Evolutionary conservation across 2,113 vertebrate species (phyloP).

Genomic region (Progne subis): DNA sequence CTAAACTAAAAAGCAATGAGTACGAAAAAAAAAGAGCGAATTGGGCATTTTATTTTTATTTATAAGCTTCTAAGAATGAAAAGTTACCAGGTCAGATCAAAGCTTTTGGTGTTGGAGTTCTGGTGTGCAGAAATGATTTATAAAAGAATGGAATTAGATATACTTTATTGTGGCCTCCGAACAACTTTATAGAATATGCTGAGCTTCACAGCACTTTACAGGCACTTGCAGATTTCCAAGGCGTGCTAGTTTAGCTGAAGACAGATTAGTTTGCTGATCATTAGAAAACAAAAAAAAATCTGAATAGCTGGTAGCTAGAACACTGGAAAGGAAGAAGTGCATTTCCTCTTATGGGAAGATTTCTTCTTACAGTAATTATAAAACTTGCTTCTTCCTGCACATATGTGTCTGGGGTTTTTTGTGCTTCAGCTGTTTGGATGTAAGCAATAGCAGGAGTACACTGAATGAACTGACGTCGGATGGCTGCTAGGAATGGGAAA

Average conservation of each 20-base stretch:
- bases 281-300: background rate
- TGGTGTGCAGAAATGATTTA: background rate
- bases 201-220: background rate
- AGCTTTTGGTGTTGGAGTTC: background rate
- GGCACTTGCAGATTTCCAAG: background rate
- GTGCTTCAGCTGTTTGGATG: background rate
- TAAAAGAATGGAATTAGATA: background rate
- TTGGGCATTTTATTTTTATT: background rate
- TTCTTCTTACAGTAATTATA: background rate
- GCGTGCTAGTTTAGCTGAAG: background rate
- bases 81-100: background rate
- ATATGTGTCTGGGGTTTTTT: rapidly evolving
- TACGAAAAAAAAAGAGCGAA: background rate
- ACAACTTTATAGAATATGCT: background rate
- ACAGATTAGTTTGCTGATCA: background rate
- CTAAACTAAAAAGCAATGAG: background rate
- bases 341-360: background rate
- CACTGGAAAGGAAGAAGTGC: background rate
- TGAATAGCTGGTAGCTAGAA: background rate
- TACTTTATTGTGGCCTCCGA: background rate
- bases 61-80: background rate
- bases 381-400: background rate
- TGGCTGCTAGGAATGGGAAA: background rate
- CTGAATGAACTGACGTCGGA: background rate
- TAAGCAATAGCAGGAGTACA: background rate